Percentiles rank a stretch among this genome's conserved stretches.
Conservation (phyloP, 2,113 vertebrate genomes). For the Bostrychus sinensis region DNA sequence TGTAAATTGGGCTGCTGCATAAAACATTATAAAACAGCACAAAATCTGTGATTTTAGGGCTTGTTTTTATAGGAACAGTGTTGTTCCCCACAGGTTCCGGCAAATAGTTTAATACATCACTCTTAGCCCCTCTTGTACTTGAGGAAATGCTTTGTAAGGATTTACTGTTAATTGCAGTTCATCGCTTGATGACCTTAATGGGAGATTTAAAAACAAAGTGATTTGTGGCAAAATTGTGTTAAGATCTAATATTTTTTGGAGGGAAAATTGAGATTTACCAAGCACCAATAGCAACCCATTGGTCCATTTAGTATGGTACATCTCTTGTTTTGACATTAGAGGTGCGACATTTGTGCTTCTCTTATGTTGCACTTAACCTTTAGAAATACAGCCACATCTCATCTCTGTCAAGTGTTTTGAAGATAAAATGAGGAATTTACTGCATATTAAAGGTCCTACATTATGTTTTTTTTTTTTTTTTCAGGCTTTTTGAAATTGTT, state of each 20-base stretch:
- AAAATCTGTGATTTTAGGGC: neutral
- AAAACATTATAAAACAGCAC: constrained; percentile 12
- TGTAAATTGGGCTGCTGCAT: constrained; percentile 12
- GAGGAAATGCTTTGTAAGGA: constrained; percentile 19
- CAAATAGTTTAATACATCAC: constrained; percentile 18
- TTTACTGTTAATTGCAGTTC: constrained; percentile 7
- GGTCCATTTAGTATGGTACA: neutral
- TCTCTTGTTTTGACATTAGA: neutral
- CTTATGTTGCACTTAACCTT: neutral
- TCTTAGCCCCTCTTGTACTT: constrained; percentile 4
- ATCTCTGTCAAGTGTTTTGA: neutral
- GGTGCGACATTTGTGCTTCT: neutral
- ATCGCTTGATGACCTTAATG: constrained; percentile 17
- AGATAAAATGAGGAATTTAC: neutral
- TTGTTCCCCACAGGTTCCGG: constrained; percentile 1
- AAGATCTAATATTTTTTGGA: too few species aligned
- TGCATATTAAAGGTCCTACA: too few species aligned
- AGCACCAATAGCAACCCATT: neutral
- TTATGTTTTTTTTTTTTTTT: too few species aligned
- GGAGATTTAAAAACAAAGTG: neutral
- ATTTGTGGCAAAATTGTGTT: neutral
- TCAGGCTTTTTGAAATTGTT: too few species aligned
- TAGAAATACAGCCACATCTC: neutral
- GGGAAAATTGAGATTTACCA: too few species aligned
- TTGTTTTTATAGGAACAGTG: constrained; percentile 9